Percentiles rank a stretch among this genome's conserved stretches.
Evolutionary conservation across 2,113 vertebrate genomes (phyloP).

Genomic region (Campylorhamphus procurvoides): DNA sequence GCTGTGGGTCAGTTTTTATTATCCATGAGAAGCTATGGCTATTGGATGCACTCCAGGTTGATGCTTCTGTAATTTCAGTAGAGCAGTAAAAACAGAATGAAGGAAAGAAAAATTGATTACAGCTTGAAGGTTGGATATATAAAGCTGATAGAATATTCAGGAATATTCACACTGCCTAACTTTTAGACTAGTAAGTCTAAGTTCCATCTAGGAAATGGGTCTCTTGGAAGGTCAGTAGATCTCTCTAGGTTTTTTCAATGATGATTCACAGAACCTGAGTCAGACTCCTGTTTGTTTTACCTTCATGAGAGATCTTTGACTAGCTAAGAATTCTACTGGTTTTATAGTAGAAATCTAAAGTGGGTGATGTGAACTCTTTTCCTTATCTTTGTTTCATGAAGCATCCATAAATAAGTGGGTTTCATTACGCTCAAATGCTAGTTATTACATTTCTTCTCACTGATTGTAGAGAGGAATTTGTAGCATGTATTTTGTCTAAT

Average conservation of each 20-base stretch:
- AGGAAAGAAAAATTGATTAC: slow-evolving; percentile 13
- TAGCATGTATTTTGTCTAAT: background rate
- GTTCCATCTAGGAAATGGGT: background rate
- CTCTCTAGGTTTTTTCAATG: background rate
- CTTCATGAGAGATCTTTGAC: background rate
- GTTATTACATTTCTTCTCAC: background rate
- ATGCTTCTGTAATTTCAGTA: slow-evolving; percentile 23
- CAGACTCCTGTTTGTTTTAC: background rate
- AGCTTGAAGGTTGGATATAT: background rate
- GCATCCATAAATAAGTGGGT: background rate
- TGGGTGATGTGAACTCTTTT: background rate
- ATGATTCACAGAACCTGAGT: background rate
- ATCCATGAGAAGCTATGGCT: background rate
- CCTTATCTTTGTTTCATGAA: background rate
- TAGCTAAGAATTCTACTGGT: background rate
- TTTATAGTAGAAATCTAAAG: background rate
- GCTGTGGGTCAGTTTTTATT: slow-evolving; percentile 35
- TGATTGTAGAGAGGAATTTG: background rate
- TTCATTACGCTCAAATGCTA: background rate
- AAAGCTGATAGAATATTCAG: background rate
- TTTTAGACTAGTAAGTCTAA: background rate
- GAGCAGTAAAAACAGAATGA: slow-evolving; percentile 9
- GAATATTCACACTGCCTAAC: background rate
- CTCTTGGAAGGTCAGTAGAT: background rate
- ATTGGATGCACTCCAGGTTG: background rate